These are phyloP conservation scores for Acanthornis magna DNA, from an alignment of 2,797 vertebrate genomes.

Conservation along the genomic window DNA sequence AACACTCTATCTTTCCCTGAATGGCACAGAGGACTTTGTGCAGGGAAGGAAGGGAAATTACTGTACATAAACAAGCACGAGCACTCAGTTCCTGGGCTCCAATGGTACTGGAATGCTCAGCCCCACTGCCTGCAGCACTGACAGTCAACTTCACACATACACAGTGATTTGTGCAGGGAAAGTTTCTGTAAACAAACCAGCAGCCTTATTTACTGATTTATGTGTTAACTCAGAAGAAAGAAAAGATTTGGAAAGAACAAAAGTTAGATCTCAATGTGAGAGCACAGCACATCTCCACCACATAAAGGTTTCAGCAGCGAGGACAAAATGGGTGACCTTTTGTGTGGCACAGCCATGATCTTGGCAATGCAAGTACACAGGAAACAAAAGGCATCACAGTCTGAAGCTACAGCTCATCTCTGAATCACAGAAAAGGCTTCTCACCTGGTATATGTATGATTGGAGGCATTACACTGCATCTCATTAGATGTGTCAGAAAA, in stretches of 20 bases:
- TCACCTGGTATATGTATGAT: neutral
- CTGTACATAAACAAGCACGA: neutral
- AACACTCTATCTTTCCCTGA: neutral
- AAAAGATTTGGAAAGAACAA: neutral
- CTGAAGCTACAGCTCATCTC: neutral
- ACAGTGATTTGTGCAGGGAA: neutral
- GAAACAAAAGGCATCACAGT: neutral
- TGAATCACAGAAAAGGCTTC: neutral
- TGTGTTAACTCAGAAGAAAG: neutral
- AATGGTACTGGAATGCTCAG: neutral
- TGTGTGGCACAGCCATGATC: neutral
- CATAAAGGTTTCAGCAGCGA: neutral
- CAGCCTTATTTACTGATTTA: neutral
- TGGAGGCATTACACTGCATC: neutral
- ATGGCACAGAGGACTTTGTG: neutral
- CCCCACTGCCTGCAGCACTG: neutral
- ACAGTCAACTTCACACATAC: neutral
- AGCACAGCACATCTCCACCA: fast-evolving
- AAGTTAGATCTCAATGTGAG: neutral
- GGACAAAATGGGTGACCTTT: neutral
- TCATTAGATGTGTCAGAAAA: slow-evolving; percentile 28
- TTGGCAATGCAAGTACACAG: neutral
- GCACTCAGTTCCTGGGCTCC: neutral
- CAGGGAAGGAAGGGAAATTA: neutral
- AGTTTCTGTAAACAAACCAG: neutral